Evolutionary conservation across 92 coral and sea anemone genomes (phyloP), one percentile per base, ranked within the genome.

Genomic region (Epizoanthus scotinus): DNA sequence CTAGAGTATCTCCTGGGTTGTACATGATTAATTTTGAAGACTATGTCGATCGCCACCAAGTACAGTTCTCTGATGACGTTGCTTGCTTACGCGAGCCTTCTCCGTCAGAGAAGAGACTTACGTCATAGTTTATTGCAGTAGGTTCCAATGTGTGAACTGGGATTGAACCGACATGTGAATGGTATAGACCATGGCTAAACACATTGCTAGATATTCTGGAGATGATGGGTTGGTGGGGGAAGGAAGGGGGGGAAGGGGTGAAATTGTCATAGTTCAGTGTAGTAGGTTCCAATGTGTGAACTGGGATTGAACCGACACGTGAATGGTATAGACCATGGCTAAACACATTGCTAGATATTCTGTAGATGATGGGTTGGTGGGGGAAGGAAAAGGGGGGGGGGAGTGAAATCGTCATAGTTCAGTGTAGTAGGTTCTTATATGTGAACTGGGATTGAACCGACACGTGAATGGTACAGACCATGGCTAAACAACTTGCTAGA

Each of bases 81-180:
- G 98, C 98, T 55, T 86, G 84, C 63, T 83, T 95, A 79, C 90
- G 98, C 26, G 98, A 93, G 78, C 89, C 91, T 71, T 95, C 98
- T 26, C 98, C 98, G 6, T 86, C 98, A n/a, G 98, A 95, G 83
- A 82, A 87, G 62, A 90, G 94, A 60, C 86, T 88, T 70, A 84
- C 86, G 34, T 89, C 80, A 54, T 58, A 69, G 79, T 13, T 47
- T 2, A 9, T 15, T n/a, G 24, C 26, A 21, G 40, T 34, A 34
- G 40, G 40, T 34, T 34, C 24, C 27, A 21, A 19, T 5, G 40
- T 34, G 5, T 15, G 42, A 9, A 47, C 15, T 47, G 9, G 12
- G 52, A 14, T 47, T 10, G 15, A 15, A 15, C 52, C 52, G 12
- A 47, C 12, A 59, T 3, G 64, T 59, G 64, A 59, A 59, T 6